phyloP scores from a whole-genome alignment of 2,113 vertebrate genomes.

The Nothocercus julius region DNA sequence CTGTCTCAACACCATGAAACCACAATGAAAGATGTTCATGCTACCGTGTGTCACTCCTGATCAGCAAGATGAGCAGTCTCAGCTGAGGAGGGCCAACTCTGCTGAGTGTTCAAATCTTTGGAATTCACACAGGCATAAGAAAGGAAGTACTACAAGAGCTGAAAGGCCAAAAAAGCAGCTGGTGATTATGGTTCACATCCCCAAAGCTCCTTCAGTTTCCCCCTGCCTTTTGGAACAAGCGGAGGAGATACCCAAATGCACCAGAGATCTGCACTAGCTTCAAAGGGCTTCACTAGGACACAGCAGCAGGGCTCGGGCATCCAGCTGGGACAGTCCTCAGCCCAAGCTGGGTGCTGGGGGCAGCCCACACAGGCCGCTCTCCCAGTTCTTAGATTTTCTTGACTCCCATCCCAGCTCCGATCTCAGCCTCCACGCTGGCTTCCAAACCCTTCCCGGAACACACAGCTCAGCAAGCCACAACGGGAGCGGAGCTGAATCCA shows the following conservation, averaged over 20 bases:
- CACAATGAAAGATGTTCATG: fast-evolving
- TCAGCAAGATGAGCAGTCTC: background rate
- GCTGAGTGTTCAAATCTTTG: background rate
- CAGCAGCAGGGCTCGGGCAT: background rate
- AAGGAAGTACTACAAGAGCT: background rate
- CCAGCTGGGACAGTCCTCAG: background rate
- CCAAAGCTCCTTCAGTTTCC: background rate
- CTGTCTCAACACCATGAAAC: background rate
- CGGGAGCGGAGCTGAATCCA: background rate
- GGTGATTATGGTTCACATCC: background rate
- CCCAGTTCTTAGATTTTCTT: background rate
- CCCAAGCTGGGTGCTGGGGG: background rate
- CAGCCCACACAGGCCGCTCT: background rate
- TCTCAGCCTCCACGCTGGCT: fast-evolving
- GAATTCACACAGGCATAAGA: background rate
- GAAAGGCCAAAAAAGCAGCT: background rate
- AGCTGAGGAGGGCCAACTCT: background rate
- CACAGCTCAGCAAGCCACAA: background rate
- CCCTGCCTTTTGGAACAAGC: background rate
- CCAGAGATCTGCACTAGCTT: background rate
- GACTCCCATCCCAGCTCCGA: background rate
- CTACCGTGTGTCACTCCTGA: fast-evolving
- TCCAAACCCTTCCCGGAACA: background rate
- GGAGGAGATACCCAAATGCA: background rate
- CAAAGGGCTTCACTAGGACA: background rate